Conservation (phyloP, 2,888 invertebrate genomes). For the Antitype chi region DNA sequence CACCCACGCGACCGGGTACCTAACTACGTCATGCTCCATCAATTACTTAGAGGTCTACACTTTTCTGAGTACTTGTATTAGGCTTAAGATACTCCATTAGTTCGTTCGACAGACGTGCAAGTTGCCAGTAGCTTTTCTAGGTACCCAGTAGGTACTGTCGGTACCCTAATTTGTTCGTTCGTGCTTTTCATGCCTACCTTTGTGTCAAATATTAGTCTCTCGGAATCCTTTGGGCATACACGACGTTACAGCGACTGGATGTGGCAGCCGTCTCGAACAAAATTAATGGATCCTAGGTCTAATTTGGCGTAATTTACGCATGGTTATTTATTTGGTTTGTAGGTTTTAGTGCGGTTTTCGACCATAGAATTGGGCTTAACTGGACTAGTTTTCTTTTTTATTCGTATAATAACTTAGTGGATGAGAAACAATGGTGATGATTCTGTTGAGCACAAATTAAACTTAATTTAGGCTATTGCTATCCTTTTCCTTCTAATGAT, state of each 20-base stretch:
- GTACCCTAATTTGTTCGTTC: conserved; percentile 67
- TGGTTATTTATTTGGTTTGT: conserved; percentile 18
- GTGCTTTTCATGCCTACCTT: conserved; percentile 47
- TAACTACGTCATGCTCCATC: conserved; percentile 42
- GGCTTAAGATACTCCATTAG: conserved; percentile 44
- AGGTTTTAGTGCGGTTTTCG: background rate
- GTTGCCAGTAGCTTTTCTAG: conserved; percentile 41
- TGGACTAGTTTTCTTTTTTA: background rate
- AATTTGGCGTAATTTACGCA: conserved; percentile 34
- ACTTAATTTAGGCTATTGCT: too few species aligned
- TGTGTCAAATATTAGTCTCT: conserved; percentile 73
- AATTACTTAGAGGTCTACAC: conserved; percentile 47
- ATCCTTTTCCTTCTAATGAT: too few species aligned
- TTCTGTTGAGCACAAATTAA: too few species aligned
- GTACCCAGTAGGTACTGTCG: conserved; percentile 6
- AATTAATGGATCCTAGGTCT: conserved; percentile 50
- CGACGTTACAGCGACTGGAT: conserved; percentile 40
- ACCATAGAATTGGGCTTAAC: background rate
- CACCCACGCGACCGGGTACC: conserved; percentile 18
- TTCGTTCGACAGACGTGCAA: conserved; percentile 23
- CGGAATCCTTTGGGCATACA: conserved; percentile 66
- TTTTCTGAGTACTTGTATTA: conserved; percentile 46
- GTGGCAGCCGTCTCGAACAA: conserved; percentile 44
- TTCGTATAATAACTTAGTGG: background rate
- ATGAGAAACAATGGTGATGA: too few species aligned